These are phyloP conservation scores for Drosophila micromelanica DNA, from an alignment of 1,140 invertebrate species.

Conservation along the genomic window DNA sequence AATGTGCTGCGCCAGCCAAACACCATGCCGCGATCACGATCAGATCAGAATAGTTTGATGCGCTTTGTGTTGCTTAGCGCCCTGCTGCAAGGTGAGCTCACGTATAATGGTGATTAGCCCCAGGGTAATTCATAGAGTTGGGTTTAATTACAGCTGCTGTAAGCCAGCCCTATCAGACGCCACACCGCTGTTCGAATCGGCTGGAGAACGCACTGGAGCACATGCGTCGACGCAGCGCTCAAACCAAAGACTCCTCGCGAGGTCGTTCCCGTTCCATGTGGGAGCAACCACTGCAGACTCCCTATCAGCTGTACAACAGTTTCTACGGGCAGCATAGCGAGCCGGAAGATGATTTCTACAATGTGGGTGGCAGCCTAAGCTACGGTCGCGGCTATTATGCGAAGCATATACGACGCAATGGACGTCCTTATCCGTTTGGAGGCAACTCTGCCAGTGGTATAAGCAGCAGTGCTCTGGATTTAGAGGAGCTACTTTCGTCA, in stretches of 20 bases:
- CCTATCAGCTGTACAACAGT: conserved; percentile 86
- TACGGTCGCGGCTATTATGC: conserved; percentile 66
- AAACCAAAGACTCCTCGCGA: conserved; percentile 55
- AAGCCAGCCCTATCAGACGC: conserved; percentile 64
- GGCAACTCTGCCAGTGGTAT: conserved; percentile 7
- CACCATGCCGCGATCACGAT: conserved; percentile 30
- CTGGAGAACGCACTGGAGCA: conserved; percentile 85
- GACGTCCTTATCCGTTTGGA: conserved; percentile 47
- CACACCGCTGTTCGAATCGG: conserved; percentile 84
- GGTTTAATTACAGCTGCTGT: conserved; percentile 22
- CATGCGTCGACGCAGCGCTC: conserved; percentile 84
- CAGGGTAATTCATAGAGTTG: background rate
- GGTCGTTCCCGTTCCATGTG: conserved; percentile 63
- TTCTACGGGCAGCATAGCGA: conserved; percentile 81
- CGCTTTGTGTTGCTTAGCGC: conserved; percentile 41
- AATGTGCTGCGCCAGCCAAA: background rate
- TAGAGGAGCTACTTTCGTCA: conserved; percentile 60
- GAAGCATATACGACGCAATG: conserved; percentile 61
- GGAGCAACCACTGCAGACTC: conserved; percentile 84
- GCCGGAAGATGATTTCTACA: conserved; percentile 76
- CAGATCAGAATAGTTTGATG: conserved; percentile 24
- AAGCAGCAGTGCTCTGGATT: conserved; percentile 48
- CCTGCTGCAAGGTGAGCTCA: conserved; percentile 52
- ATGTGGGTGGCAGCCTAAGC: conserved; percentile 40
- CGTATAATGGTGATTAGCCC: background rate